Evolutionary conservation across 2,888 invertebrate species (phyloP), one percentile per base, ranked within the genome.

Genomic region (Dromius quadrimaculatus): DNA sequence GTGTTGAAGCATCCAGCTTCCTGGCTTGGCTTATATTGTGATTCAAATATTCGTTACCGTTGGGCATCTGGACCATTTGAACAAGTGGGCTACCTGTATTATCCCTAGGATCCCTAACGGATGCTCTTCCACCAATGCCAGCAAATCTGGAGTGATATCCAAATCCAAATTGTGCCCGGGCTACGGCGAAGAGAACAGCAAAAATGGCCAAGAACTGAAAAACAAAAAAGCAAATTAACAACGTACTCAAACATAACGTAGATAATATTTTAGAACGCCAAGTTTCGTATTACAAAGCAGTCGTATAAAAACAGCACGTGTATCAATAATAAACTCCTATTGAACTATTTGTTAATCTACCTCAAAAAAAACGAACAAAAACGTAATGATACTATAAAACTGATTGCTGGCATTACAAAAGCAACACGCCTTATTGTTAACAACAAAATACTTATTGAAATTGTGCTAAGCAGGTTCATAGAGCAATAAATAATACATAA

Each of bases 31-130:
- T n/a, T 36, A 36, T 11, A 54, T 28, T 17, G 47, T n/a, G n/a
- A n/a, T n/a, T n/a, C n/a, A 47, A 28, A 54, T 15, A 2, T 54
- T 28, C 50, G 50, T 54, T 54, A 54, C 50, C 50, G 50, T 54
- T 54, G 50, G 50, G 50, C 50, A 54, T 54, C 13, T 23, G 50
- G 28, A 15, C n/a, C n/a, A n/a, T n/a, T n/a, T n/a, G n/a, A n/a
- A n/a, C n/a, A n/a, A n/a, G 41, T 13, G 13, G 59, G 59, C 13
- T 74, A 85, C 85, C 85, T 79, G 81, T 84, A 77, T 88, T 86
- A 45, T 85, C 85, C 78, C 88, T 82, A 19, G 88, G 86, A 77
- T 88, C 88, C 76, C 88, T 85, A 11, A 80, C 80, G 5, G 85
- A 79, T 15, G 81, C 80, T 72, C 83, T 85, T 68, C 83, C 81